Percentiles rank a stretch among this genome's conserved stretches.
Conservation (phyloP, 2,113 vertebrate genomes). For the Chunga burmeisteri region DNA sequence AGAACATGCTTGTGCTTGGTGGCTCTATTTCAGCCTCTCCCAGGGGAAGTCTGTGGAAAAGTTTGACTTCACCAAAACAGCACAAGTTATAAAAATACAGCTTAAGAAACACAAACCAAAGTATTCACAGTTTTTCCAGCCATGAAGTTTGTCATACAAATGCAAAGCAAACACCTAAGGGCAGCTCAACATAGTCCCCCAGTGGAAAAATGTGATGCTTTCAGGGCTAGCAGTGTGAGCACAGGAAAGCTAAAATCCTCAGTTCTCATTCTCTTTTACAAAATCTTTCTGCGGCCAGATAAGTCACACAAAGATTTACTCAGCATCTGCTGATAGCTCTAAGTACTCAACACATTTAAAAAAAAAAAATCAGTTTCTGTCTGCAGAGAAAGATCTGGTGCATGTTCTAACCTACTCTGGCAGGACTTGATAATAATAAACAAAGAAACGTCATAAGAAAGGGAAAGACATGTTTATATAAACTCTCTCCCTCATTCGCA, state of each 20-base stretch:
- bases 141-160: background rate
- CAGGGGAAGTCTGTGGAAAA: background rate
- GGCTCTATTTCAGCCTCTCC: background rate
- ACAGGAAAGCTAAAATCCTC: background rate
- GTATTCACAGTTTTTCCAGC: background rate
- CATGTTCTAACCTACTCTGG: background rate
- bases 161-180: background rate
- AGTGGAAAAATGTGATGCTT: background rate
- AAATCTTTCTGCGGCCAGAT: background rate
- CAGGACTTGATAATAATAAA: background rate
- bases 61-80: background rate
- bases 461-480: background rate
- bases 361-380: background rate
- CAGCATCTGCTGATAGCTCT: background rate
- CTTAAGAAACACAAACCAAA: background rate
- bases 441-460: background rate
- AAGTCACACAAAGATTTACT: background rate
- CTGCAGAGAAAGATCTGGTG: background rate
- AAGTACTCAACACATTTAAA: background rate
- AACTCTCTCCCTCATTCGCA: background rate
- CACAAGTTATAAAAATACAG: background rate
- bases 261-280: background rate
- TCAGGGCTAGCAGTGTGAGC: background rate
- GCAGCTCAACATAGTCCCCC: background rate
- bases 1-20: background rate